Base-by-base conservation (phyloP, 1,140 invertebrate species). In the Agraylea sexmaculata region DNA sequence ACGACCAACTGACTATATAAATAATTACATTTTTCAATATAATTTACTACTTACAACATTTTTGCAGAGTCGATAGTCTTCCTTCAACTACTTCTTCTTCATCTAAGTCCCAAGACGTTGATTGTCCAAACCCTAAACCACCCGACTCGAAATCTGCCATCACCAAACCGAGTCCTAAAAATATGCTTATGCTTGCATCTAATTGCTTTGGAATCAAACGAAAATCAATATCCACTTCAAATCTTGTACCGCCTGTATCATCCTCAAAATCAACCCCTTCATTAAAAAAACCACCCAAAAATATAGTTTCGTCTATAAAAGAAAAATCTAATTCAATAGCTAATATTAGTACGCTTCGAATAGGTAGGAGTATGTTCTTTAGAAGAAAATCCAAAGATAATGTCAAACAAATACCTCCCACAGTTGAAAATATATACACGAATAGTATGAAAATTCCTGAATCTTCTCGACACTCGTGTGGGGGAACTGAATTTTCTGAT, bases 121-220 rank as follows among this genome's bases (percentile, higher is more conserved):
- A n/a, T n/a, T n/a, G n/a, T n/a, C n/a, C n/a, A n/a, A n/a, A n/a
- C n/a, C n/a, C n/a, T n/a, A n/a, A n/a, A n/a, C n/a, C n/a, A n/a
- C n/a, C n/a, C n/a, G n/a, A n/a, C n/a, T n/a, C n/a, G n/a, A n/a
- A n/a, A n/a, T n/a, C n/a, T 21, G 11, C 33, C 18, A 10, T 28
- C 25, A 25, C 35, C 25, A 48, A 45, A 40, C 36, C 40, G 3
- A 36, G 7, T 15, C 27, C 44, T 22, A 36, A 22, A 17, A 40
- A 42, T 18, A 41, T 46, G 47, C 40, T 43, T 43, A 17, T 60
- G 58, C 60, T 68, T 60, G 61, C 63, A 54, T 63, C 62, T n/a
- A 68, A 66, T 53, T 66, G 61, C 60, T 63, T 68, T 53, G 62
- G 64, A 46, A 47, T 63, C 29, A 65, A 62, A 55, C 53, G 58